phyloP scores from a whole-genome alignment of 2,797 vertebrate genomes.

The Amphiprion clarkii region DNA sequence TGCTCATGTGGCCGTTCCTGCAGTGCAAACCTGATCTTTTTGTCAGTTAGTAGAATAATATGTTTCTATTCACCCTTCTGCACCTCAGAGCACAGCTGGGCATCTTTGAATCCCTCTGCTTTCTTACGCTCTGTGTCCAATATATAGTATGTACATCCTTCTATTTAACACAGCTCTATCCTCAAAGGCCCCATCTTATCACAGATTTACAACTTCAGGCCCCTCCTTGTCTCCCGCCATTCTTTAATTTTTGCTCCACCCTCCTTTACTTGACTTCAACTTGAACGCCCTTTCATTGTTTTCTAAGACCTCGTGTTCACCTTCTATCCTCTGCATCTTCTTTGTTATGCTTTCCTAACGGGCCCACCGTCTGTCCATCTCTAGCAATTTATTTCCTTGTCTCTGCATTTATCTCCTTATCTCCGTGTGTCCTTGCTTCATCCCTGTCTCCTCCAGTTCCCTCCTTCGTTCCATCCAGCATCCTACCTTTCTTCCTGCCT shows the following conservation, averaged over 20 bases:
- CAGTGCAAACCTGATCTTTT: neutral
- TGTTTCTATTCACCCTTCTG: neutral
- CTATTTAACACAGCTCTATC: conserved; percentile 23
- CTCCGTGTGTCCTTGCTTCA: conserved; percentile 15
- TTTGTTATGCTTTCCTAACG: neutral
- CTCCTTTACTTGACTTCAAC: neutral
- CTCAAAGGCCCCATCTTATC: conserved; percentile 17
- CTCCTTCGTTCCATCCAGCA: conserved; percentile 8
- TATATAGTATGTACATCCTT: conserved; percentile 12
- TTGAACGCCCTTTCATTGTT: conserved; percentile 5
- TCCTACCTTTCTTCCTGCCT: conserved; percentile 29
- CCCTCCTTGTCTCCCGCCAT: neutral
- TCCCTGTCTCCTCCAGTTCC: conserved; percentile 5
- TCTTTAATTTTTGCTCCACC: neutral
- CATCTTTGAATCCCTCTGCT: neutral
- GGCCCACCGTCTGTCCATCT: neutral
- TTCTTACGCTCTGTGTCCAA: conserved; percentile 7
- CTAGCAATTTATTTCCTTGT: neutral
- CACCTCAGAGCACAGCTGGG: conserved; percentile 7
- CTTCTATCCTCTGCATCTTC: conserved; percentile 1
- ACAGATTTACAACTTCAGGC: conserved; percentile 15
- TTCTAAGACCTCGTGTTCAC: neutral
- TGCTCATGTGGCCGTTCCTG: neutral
- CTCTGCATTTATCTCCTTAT: conserved; percentile 24
- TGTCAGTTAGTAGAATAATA: neutral